Evolutionary conservation across 2,888 invertebrate genomes (phyloP).

Genomic region (Polyommatus icarus): DNA sequence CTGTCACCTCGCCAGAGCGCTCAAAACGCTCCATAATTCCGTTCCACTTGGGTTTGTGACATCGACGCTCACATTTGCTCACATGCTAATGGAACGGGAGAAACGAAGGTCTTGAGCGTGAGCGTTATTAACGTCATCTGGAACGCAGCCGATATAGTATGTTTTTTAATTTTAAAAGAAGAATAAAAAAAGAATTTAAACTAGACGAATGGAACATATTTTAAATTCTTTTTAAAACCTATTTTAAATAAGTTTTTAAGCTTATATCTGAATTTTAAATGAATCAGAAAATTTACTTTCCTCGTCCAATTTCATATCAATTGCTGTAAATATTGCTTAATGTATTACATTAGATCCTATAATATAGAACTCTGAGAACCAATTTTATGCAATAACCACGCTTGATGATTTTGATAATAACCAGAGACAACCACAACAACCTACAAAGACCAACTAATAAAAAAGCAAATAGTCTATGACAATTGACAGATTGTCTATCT

Average conservation of each 20-base stretch:
- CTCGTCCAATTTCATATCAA: not conserved
- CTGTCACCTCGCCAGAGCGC: too few relatives aligned
- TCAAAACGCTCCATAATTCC: too few relatives aligned
- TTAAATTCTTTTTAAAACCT: not conserved
- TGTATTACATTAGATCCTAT: not conserved
- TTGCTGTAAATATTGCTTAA: conserved; percentile 9
- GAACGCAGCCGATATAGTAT: too few relatives aligned
- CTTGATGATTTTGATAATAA: not conserved
- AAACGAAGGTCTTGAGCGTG: too few relatives aligned
- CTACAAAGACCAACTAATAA: not conserved
- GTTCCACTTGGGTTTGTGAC: too few relatives aligned
- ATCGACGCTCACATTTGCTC: too few relatives aligned
- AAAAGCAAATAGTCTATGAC: not conserved
- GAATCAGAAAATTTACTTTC: not conserved
- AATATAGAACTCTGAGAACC: not conserved
- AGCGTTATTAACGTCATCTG: too few relatives aligned
- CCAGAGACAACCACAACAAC: not conserved
- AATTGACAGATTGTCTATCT: not conserved
- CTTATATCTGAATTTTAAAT: not conserved
- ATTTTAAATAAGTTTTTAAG: not conserved
- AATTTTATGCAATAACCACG: not conserved
- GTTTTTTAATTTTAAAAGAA: not conserved
- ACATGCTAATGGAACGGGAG: too few relatives aligned
- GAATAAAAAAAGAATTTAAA: not conserved
- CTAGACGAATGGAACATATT: not conserved